Base-by-base conservation (phyloP, 2,113 vertebrate genomes). In the Oreochromis niloticus region DNA sequence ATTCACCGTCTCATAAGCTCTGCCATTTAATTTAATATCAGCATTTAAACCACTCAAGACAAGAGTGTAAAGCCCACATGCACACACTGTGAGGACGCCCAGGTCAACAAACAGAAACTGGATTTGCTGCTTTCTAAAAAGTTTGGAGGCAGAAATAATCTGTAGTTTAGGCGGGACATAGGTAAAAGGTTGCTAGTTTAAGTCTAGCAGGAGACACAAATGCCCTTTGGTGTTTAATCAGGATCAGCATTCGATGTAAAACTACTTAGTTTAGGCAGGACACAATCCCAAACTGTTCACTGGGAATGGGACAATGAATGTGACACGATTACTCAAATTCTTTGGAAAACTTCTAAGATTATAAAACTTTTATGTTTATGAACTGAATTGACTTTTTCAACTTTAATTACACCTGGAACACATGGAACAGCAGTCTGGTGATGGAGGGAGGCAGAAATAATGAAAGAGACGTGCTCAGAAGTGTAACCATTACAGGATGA, bases 231-330 rank as follows among this genome's bases (percentile, higher is more conserved):
- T 3, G 0, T 39, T 39, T 0, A 2, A 12, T 36, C 17, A 32
- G 3, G 27, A 59, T 32, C 14, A 32, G 32, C 0, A 63, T 63
- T 1, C 0, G 9, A 66, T 66, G 0, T 66, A 66, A 0, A 66
- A 36, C 32, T 7, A 36, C 6, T 66, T 39, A 66, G 22, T 46
- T 73, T 6, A 73, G 13, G 0, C 39, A 46, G 66, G 39, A 71
- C 66, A 43, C 22, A 24, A 2, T 24, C 5, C 66, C n/a, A 73
- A 46, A 46, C 0, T 73, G 39, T 46, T 46, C 13, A 73, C 66
- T 43, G 36, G 36, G 12, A 71, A 71, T 43, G 39, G 66, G n/a
- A 43, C n/a, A 71, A 16, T 66, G 2, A 0, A 66, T 36, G 4
- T 36, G 36, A 66, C 32, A 36, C 32, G 22, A 68, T 41, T 1